Conservation (phyloP, 1,140 invertebrate genomes). For the Meloidogyne exigua region DNA sequence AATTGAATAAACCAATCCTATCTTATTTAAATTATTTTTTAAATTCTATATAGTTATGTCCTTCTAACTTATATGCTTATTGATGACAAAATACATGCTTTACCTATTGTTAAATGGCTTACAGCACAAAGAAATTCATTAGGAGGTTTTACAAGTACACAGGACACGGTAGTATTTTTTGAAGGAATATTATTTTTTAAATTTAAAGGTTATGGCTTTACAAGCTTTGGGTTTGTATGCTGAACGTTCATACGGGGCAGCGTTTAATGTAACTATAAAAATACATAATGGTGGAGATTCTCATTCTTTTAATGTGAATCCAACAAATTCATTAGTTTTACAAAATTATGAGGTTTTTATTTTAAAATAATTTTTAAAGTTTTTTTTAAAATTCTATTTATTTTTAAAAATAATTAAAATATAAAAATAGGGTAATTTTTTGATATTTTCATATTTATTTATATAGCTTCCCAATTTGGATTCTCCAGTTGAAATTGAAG, state of each 20-base stretch:
- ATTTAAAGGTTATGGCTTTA: slow-evolving; percentile 38
- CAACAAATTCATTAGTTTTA: slow-evolving; percentile 59
- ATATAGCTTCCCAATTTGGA: slow-evolving; percentile 56
- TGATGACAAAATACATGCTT: slow-evolving; percentile 71
- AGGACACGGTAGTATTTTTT: slow-evolving; percentile 67
- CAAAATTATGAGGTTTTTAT: slow-evolving; percentile 56
- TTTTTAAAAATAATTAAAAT: too few relatives aligned
- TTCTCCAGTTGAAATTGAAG: slow-evolving; percentile 44
- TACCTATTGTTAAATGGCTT: slow-evolving; percentile 81
- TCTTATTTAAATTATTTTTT: too few relatives aligned
- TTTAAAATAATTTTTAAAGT: not conserved
- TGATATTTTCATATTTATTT: not conserved
- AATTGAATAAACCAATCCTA: too few relatives aligned
- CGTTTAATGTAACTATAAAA: slow-evolving; percentile 52
- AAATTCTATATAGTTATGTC: slow-evolving; percentile 69
- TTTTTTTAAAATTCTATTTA: too few relatives aligned
- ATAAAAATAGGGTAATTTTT: too few relatives aligned
- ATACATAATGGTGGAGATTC: slow-evolving; percentile 48
- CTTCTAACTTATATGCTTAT: slow-evolving; percentile 71
- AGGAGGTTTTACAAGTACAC: slow-evolving; percentile 79
- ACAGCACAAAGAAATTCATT: slow-evolving; percentile 76
- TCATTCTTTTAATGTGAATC: slow-evolving; percentile 53
- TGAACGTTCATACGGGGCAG: slow-evolving; percentile 46
- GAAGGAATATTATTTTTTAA: not conserved
- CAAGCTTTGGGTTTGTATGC: slow-evolving; percentile 66